Base-by-base conservation (phyloP, 2,797 vertebrate genomes). In the Erethizon dorsatum region DNA sequence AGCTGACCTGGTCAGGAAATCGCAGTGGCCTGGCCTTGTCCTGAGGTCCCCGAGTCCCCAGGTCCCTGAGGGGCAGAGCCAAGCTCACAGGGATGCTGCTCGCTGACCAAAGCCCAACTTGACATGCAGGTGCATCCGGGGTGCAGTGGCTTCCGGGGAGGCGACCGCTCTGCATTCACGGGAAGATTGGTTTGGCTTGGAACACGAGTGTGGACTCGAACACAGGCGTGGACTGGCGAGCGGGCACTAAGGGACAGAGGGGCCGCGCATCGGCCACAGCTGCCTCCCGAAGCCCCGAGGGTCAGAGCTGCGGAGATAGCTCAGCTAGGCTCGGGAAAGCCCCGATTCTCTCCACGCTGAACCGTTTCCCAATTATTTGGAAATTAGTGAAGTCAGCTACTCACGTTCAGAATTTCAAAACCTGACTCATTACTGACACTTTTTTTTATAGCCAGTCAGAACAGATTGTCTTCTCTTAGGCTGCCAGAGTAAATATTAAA, bases 381-480 rank as follows among this genome's bases (percentile, higher is more conserved):
- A 82, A 95, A 94, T 92, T 12, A 79, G 91, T 71, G 69, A 86
- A 91, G 37, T 95, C 37, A 41, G 61, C 83, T 50, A 83, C 88
- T 45, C 91, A 50, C 50, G 33, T 71, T 63, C 41, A 93, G 37
- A 28, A 95, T 78, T 91, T 45, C 71, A 87, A 96, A 85, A 52
- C 91, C 75, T 47, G 50, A 67, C 54, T 96, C 95, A 83, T 79
- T 90, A 47, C 1, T 41, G 69, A 75, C 22, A 45, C 41, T 31
- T 90, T 79, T 90, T 52, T 6, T 28, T 56, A 41, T 18, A 59
- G 61, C 67, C 71, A 90, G 45, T 83, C 63, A 89, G 82, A 88
- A 54, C 80, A 85, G 65, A 93, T 67, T 78, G 61, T 45, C 65
- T 77, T 84, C 59, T 87, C 80, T 37, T 5, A 22, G 45, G 61